These are phyloP conservation scores for Austrolebias charrua DNA, from an alignment of 2,797 vertebrate species.

Conservation along the genomic window DNA sequence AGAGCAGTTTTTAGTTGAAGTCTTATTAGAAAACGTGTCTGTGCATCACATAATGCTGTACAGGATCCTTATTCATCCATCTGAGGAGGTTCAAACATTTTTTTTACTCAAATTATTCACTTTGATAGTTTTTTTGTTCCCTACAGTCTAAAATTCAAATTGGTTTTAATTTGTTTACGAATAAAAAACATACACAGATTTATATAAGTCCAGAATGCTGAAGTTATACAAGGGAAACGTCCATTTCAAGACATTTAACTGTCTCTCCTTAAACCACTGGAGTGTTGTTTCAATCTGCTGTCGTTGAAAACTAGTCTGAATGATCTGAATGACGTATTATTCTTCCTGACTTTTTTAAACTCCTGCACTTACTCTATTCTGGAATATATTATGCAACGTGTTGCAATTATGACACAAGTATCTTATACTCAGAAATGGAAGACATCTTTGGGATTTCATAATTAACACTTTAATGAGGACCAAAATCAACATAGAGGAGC, in stretches of 20 bases:
- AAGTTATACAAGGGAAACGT: no score
- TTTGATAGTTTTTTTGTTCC: neutral
- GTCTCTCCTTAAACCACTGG: no score
- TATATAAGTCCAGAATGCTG: no score
- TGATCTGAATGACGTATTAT: no score
- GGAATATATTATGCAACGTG: neutral
- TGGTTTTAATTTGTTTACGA: no score
- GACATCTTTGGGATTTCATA: neutral
- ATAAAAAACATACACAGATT: no score
- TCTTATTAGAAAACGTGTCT: constrained; percentile 6
- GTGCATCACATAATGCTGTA: neutral
- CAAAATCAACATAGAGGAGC: neutral
- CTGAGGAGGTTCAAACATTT: neutral
- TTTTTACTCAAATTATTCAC: no score
- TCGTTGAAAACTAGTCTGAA: no score
- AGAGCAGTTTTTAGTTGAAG: neutral
- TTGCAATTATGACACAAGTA: constrained; percentile 1
- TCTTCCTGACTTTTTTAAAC: neutral
- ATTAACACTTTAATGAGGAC: neutral
- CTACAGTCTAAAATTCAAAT: no score
- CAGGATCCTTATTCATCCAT: no score
- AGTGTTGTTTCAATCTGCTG: no score
- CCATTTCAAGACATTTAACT: no score
- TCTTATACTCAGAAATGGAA: neutral
- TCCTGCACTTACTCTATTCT: neutral